These are phyloP conservation scores for Ophioderma brevispina DNA, from an alignment of 35 echinoderm and acorn worm genomes.

Conservation along the genomic window DNA sequence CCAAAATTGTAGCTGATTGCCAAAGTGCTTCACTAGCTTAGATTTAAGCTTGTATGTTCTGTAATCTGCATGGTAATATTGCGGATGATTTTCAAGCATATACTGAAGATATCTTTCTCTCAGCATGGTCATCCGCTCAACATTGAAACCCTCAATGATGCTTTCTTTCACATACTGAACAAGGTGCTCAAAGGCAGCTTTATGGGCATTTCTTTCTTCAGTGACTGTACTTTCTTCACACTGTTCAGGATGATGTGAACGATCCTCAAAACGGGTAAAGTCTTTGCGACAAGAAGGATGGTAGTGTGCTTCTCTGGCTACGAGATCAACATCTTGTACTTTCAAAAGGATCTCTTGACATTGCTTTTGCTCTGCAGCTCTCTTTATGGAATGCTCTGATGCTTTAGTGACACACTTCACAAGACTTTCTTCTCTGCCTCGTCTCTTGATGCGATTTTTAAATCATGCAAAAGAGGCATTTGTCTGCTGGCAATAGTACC, in stretches of 20 bases:
- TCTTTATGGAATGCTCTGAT: neutral
- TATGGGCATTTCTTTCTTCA: slow-evolving; percentile 23
- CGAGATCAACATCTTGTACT: slow-evolving; percentile 45
- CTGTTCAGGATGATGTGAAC: neutral
- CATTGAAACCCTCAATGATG: slow-evolving; percentile 34
- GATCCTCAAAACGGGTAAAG: neutral
- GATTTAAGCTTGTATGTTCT: slow-evolving; percentile 49
- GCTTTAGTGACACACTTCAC: slow-evolving; percentile 16
- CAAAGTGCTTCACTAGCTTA: slow-evolving; percentile 25
- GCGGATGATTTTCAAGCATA: slow-evolving; percentile 26
- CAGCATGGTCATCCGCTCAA: slow-evolving; percentile 28
- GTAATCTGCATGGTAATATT: slow-evolving; percentile 41
- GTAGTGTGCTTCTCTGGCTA: slow-evolving; percentile 56
- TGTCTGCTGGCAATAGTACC: neutral
- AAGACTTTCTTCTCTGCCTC: slow-evolving; percentile 18
- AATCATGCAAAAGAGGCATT: slow-evolving; percentile 3
- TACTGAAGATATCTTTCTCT: slow-evolving; percentile 41
- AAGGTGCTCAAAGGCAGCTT: slow-evolving; percentile 9
- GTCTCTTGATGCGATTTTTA: neutral
- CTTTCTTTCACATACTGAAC: neutral
- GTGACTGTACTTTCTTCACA: neutral
- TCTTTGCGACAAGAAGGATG: slow-evolving; percentile 41
- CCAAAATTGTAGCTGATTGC: slow-evolving; percentile 28
- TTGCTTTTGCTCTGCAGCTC: neutral
- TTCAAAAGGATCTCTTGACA: slow-evolving; percentile 21